Evolutionary conservation across 2,797 vertebrate genomes (phyloP), one percentile per base, ranked within the genome.

Genomic region (Anguilla pacifica): DNA sequence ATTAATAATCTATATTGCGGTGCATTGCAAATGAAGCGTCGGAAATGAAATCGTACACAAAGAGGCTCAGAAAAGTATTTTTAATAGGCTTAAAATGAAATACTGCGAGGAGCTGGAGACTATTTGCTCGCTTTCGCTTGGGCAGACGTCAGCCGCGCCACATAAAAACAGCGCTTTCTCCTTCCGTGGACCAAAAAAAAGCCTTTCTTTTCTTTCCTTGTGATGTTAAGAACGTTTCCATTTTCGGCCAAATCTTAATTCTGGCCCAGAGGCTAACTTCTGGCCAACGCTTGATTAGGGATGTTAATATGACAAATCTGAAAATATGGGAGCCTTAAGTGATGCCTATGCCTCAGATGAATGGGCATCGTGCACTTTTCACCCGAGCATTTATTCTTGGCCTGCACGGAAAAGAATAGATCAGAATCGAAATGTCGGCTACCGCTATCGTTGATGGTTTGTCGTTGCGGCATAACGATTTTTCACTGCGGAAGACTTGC

Each of bases 341-440:
- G 28, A 64, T 10, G 59, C 53, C 25, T 70, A 13, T 64, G 13
- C 57, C 19, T 46, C 19, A 9, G 28, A 61, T 61, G 83, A 84
- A 84, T 84, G 83, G 53, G 57, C 53, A 84, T 35, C 35, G 11
- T 59, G 53, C 51, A 84, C 82, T 57, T 84, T 84, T 57, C 82
- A 57, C 28, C 82, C 51, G 9, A 0, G 15, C 53, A 35, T 31
- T 57, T 31, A 31, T 57, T 84, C 82, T 84, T 57, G 51, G 82
- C 3, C 53, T 57, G 28, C 43, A 22, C 35, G 19, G 74, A 22
- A 82, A 25, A 9, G 19, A 51, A 82, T 49, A 25, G 35, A 81
- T 43, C 35, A 46, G 17, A 43, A 43, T 46, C 22, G 22, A 81
- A 81, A 81, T 81, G 35, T 84, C 51, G 57, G 49, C 6, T 53